Conservation (phyloP, 2,888 invertebrate genomes). For the Conus canariensis region DNA sequence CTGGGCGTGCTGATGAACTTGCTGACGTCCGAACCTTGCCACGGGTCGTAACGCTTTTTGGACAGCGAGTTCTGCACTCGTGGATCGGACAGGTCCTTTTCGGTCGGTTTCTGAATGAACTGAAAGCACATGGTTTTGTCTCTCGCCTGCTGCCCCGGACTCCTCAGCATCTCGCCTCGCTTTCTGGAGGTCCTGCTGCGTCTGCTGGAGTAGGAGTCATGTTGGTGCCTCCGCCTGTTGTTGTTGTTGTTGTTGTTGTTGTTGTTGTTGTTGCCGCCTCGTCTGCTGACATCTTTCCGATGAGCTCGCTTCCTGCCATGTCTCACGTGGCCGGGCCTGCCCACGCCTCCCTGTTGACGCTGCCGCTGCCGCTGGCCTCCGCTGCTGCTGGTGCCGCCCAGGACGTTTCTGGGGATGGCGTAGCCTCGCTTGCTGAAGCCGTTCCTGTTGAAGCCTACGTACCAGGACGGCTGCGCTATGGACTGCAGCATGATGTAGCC, state of each 20-base stretch:
- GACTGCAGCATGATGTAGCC: conserved; percentile 49
- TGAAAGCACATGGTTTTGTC: conserved; percentile 4
- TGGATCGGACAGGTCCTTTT: not conserved
- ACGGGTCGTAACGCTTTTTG: not conserved
- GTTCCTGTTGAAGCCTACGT: conserved; percentile 52
- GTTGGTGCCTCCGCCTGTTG: no score
- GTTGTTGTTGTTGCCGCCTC: no score
- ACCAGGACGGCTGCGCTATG: conserved; percentile 50
- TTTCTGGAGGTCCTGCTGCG: not conserved
- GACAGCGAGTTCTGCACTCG: not conserved
- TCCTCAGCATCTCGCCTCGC: not conserved
- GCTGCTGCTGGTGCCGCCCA: not conserved
- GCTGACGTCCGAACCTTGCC: not conserved
- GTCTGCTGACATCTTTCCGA: not conserved
- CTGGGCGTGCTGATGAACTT: not conserved
- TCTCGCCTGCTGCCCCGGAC: not conserved
- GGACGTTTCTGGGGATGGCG: not conserved
- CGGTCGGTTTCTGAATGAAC: not conserved
- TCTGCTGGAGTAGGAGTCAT: no score
- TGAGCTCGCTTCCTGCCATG: not conserved
- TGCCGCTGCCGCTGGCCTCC: not conserved
- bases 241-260: no score
- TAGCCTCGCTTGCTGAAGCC: conserved; percentile 48
- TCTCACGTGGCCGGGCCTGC: not conserved
- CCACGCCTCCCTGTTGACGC: not conserved